Evolutionary conservation across 2,888 invertebrate genomes (phyloP), one percentile per base, ranked within the genome.

Genomic region (Drosophila parthenogenetica): DNA sequence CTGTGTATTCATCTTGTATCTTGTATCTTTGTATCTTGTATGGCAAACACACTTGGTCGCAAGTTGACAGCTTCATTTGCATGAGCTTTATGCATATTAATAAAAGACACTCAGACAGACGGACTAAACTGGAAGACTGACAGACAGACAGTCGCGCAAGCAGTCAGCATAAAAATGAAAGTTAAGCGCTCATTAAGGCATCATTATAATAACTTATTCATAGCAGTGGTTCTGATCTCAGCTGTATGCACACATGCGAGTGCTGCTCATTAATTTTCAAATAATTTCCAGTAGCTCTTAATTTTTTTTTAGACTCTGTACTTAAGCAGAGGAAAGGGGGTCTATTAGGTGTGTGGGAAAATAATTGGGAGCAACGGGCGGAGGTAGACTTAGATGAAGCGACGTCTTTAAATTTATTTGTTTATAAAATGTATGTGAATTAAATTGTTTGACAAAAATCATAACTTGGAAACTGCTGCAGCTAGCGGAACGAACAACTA

Each of bases 161-260:
- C 64, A 50, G 61, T 3, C 51, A 45, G 62, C 65, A 80, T 81
- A 72, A 79, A 74, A 81, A 77, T 87, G 62, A 77, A 84, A 77
- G 70, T 81, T 77, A 74, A 84, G 81, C 79, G 64, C 81, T 87
- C 83, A 87, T 84, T 84, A 84, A 75, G 83, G 73, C 75, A 63
- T 63, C 77, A 79, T 81, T 77, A 73, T 69, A 81, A 77, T 87
- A 79, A 79, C 58, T 84, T 79, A 87, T 84, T 79, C 79, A 75
- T 65, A 40, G 37, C 60, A 48, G 54, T 59, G 54, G 43, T 50
- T 22, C 32, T 48, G 45, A 39, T 40, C 43, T 48, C 22, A 37
- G 49, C 16, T 19, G 29, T 46, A 35, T 14, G 45, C 49, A 51
- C 42, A 32, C 10, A 17, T 22, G 8, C n/a, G 11, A 50, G 22